Evolutionary conservation across 2,113 vertebrate genomes (phyloP).

Genomic region (Gnathonemus echidnorhynchus): DNA sequence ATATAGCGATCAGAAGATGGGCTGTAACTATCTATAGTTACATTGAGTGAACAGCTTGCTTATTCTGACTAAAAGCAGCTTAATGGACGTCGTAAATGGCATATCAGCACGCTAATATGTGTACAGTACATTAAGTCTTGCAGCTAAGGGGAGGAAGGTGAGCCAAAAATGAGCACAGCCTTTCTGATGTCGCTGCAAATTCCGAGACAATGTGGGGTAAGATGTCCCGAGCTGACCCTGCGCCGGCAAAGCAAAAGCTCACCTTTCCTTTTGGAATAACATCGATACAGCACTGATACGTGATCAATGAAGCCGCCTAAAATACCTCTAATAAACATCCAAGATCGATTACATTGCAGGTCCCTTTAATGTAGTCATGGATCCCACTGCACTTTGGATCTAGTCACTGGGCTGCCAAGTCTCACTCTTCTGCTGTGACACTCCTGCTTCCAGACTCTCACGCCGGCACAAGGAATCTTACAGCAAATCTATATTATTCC

Average conservation of each 20-base stretch:
- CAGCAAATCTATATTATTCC: neutral
- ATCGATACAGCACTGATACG: neutral
- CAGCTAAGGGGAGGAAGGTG: neutral
- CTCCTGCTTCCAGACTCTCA: neutral
- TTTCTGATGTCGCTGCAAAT: neutral
- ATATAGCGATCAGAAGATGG: neutral
- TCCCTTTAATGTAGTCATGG: neutral
- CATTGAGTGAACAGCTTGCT: neutral
- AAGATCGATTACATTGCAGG: neutral
- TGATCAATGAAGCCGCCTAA: neutral
- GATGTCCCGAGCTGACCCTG: neutral
- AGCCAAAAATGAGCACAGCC: neutral
- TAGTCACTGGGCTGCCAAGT: neutral
- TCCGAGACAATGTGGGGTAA: neutral
- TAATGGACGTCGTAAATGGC: neutral
- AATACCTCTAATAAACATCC: neutral
- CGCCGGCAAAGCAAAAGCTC: neutral
- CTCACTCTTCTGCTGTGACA: neutral
- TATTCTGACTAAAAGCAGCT: neutral
- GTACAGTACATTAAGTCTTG: neutral
- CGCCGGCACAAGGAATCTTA: neutral
- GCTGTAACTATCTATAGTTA: neutral
- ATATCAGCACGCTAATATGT: neutral
- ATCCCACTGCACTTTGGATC: neutral
- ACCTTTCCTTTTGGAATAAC: neutral